phyloP scores from a whole-genome alignment of 1,140 invertebrate species.

The Drosophila funebris region DNA sequence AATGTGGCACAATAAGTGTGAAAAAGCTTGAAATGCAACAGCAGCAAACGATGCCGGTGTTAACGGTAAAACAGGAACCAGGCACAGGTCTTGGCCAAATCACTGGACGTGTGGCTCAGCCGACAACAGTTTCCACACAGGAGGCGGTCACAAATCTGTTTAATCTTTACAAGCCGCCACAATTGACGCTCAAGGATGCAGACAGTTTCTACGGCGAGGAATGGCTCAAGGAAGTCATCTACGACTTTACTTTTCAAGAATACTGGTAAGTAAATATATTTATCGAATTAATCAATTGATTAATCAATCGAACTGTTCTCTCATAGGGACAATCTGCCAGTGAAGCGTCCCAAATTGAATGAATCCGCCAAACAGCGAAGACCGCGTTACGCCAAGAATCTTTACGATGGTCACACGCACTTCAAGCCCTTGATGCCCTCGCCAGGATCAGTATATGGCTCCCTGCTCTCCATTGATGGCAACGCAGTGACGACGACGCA shows the following conservation, averaged over 20 bases:
- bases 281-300: background rate
- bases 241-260: slow-evolving; percentile 93
- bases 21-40: slow-evolving; percentile 79
- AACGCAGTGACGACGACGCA: slow-evolving; percentile 8
- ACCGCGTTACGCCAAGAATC: slow-evolving; percentile 83
- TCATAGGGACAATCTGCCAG: slow-evolving; percentile 91
- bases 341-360: slow-evolving; percentile 91
- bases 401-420: slow-evolving; percentile 87
- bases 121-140: slow-evolving; percentile 19
- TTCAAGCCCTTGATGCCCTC: slow-evolving; percentile 84
- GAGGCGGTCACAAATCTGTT: slow-evolving; percentile 69
- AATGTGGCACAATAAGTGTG: slow-evolving; percentile 68
- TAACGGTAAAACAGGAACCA: slow-evolving; percentile 61
- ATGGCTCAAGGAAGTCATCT: slow-evolving; percentile 92
- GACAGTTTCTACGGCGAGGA: slow-evolving; percentile 90
- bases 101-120: background rate
- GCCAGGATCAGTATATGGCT: slow-evolving; percentile 72
- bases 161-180: slow-evolving; percentile 87
- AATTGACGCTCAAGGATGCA: slow-evolving; percentile 89
- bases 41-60: slow-evolving; percentile 13
- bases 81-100: slow-evolving; percentile 12
- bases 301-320: background rate
- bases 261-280: slow-evolving; percentile 88
- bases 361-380: slow-evolving; percentile 60
- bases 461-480: slow-evolving; percentile 68